Evolutionary conservation across 2,888 invertebrate species (phyloP), one percentile per base, ranked within the genome.

Genomic region (Agonopterix heracliana): DNA sequence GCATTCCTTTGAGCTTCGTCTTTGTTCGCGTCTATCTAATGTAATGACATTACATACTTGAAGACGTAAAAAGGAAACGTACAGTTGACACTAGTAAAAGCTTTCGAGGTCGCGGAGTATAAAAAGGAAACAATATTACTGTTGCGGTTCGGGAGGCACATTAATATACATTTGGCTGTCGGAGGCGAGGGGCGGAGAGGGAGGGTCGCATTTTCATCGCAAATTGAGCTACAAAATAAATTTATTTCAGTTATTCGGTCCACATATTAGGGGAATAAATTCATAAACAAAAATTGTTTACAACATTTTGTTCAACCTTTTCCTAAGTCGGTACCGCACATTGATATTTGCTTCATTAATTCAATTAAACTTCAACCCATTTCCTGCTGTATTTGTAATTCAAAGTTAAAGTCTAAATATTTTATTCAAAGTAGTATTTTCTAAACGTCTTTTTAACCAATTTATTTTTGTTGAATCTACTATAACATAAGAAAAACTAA

Each of bases 91-190:
- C 72, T 68, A 78, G 78, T 78, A 75, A 81, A 81, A 83, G 81
- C 80, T 74, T 78, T 71, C 63, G 75, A 76, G 76, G 76, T 73
- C 72, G 68, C 59, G 56, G 59, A 65, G 57, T 66, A 76, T 81
- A 85, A 85, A 86, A 85, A 83, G 77, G 74, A 79, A 79, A 85
- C 79, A 78, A 79, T 83, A 84, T 83, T 79, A 81, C 76, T 71
- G 65, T 68, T 73, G 76, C 63, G 78, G 77, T 80, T 73, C 63
- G 75, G 75, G 73, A 66, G 72, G 68, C 75, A 78, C 83, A 85
- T 85, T 85, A 85, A 84, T 87, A 84, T 78, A 84, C 78, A 86
- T 87, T 87, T 85, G 75, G 79, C 60, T 56, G 63, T 57, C 60
- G 64, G 66, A 57, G 52, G 11, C 38, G 38, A 26, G 26, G 41